Conservation (phyloP, 2,797 vertebrate genomes). For the Diplodus puntazzo region DNA sequence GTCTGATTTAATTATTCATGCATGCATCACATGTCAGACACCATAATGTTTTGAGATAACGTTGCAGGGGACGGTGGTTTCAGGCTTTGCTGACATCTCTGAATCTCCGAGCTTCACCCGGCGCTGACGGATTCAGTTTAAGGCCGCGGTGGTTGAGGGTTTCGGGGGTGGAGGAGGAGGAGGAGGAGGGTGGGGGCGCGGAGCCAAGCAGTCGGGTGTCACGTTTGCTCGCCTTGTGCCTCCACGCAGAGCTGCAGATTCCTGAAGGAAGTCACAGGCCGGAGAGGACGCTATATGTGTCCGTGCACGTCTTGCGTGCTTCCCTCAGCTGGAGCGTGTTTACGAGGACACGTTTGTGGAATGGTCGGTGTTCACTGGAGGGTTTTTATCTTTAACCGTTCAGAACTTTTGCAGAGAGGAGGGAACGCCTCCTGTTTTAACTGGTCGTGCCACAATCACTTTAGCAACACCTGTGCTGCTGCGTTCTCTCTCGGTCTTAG, state of each 20-base stretch:
- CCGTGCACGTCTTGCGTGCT: constrained; percentile 21
- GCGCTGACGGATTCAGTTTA: constrained; percentile 5
- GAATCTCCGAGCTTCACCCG: not conserved
- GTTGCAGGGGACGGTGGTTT: not conserved
- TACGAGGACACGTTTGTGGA: constrained; percentile 16
- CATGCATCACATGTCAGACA: not conserved
- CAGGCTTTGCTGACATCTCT: not conserved
- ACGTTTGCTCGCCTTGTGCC: constrained; percentile 63
- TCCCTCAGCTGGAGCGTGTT: constrained; percentile 1
- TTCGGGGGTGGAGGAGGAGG: not conserved
- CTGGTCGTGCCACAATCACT: not conserved
- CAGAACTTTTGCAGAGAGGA: not conserved
- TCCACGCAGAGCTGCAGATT: constrained; percentile 23
- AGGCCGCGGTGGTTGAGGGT: not conserved
- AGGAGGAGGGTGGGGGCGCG: not conserved
- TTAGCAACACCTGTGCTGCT: not conserved
- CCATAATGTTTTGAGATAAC: not conserved
- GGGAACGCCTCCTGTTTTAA: constrained; percentile 29
- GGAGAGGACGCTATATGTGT: constrained; percentile 32
- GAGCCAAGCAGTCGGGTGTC: constrained; percentile 30
- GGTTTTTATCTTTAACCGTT: too few species aligned
- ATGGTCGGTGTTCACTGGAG: not conserved
- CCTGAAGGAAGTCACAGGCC: constrained; percentile 20
- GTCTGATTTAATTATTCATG: not conserved
- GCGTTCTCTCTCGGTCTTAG: not conserved